Base-by-base conservation (phyloP, 2,113 vertebrate species). In the Tyrannus savana region DNA sequence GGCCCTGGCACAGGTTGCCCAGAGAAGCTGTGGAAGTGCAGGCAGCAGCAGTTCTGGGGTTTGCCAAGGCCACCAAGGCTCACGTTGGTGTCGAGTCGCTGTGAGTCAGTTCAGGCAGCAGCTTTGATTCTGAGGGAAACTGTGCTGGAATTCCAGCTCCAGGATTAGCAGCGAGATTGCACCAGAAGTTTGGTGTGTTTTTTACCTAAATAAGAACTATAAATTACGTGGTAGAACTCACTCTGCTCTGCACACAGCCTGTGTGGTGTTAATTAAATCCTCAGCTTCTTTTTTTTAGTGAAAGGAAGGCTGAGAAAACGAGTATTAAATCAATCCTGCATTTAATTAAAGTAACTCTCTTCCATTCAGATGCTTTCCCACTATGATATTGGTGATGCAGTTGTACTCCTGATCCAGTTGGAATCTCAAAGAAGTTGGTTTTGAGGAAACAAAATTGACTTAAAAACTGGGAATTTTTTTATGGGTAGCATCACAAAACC, bases 201-300 rank as follows among this genome's bases (percentile, higher is more conserved):
- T 96, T 94, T 62, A 68, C 63, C 88, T 78, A 87, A 96, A 77
- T 84, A 90, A 92, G 75, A 89, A 84, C 85, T 81, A 82, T 71
- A 84, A 89, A 89, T 94, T 72, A 81, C 30, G 12, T 39, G 82
- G 74, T 25, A 52, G 55, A 60, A 53, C 72, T 74, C 0, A 2
- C 74, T 89, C 82, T 55, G 76, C 85, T 91, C 27, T 88, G 80
- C 90, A 58, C 88, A 37, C 84, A 93, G 84, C 63, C 91, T 80
- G 91, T 42, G 81, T 89, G 79, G 84, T 85, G 94, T 92, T 97
- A 97, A 97, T 97, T 97, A 96, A 96, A 93, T 95, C 87, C 85
- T 96, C 87, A 39, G 92, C 95, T 95, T 30, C 82, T 80, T 77
- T 62, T 72, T 72, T 90, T 80, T 44, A 79, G 87, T 37, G 47